These are phyloP conservation scores for Anas platyrhynchos DNA, from an alignment of 2,113 vertebrate genomes.

Conservation along the genomic window DNA sequence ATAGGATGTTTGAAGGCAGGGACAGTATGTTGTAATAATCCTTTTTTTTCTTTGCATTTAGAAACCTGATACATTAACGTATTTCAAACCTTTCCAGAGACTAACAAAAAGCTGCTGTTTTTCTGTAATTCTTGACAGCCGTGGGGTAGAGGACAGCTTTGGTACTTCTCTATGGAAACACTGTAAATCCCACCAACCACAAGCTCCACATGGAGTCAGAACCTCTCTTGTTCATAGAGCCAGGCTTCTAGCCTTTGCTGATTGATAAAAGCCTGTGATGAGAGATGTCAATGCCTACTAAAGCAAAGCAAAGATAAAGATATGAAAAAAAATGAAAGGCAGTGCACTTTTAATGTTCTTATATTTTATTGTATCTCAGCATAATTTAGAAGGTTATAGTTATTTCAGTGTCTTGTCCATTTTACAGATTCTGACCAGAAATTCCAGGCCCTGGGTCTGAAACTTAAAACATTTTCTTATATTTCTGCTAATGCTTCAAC, in stretches of 20 bases:
- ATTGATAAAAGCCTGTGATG: background rate
- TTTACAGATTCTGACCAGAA: background rate
- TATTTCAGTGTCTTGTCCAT: background rate
- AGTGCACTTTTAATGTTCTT: background rate
- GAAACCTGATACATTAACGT: background rate
- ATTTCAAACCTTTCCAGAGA: background rate
- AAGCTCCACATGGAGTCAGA: background rate
- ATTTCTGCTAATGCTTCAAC: background rate
- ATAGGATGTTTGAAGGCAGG: background rate
- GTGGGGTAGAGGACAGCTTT: background rate
- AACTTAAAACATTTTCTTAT: background rate
- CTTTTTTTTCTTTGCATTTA: background rate
- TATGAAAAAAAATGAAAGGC: background rate
- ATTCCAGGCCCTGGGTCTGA: background rate
- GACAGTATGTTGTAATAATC: background rate
- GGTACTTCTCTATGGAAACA: background rate
- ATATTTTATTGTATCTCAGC: constrained; percentile 2
- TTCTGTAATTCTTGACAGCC: background rate
- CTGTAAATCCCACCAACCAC: background rate
- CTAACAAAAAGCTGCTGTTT: background rate
- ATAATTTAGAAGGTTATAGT: background rate
- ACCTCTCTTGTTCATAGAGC: no score
- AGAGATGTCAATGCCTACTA: background rate
- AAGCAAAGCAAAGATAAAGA: background rate
- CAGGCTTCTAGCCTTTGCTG: background rate